phyloP scores from a whole-genome alignment of 2,797 vertebrate species.

The Gymnoscopelus braueri region DNA sequence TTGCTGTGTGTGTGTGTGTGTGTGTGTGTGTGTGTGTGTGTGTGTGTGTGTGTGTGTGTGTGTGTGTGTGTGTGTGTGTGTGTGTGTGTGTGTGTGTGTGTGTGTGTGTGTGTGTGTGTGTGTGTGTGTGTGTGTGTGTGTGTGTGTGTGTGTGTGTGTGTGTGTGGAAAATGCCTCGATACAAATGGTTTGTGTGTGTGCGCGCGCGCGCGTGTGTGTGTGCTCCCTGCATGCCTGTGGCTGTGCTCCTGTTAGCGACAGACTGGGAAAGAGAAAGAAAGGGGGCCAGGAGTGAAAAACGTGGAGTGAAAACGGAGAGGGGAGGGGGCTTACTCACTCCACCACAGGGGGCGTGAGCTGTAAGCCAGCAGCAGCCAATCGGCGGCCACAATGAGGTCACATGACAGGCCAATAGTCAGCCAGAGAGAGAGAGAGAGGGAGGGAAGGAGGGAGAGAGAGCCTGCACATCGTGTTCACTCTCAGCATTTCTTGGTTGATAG shows the following conservation, averaged over 20 bases:
- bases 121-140: slow-evolving; percentile 6
- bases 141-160: not conserved
- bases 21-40: slow-evolving; percentile 8
- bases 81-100: not conserved
- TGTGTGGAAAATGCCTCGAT: not conserved
- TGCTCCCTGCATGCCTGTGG: not conserved
- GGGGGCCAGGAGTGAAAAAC: slow-evolving; percentile 33
- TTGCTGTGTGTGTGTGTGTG: not conserved
- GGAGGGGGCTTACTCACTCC: slow-evolving; percentile 71
- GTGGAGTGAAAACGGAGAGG: slow-evolving; percentile 51
- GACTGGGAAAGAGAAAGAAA: slow-evolving; percentile 31
- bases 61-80: not conserved
- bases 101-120: not conserved
- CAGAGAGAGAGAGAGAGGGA: slow-evolving; percentile 46
- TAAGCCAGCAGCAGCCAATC: slow-evolving; percentile 63
- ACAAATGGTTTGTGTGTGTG: not conserved
- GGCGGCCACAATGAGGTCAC: slow-evolving; percentile 70
- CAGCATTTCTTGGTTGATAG: slow-evolving; percentile 69
- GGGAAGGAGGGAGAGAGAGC: slow-evolving; percentile 39
- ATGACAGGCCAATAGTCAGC: slow-evolving; percentile 61
- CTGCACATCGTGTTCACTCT: slow-evolving; percentile 63
- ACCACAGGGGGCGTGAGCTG: slow-evolving; percentile 66
- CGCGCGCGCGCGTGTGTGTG: not conserved
- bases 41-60: not conserved
- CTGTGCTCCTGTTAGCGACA: slow-evolving; percentile 30